Evolutionary conservation across 2,797 vertebrate species (phyloP).

Genomic region (Hirundo rustica): DNA sequence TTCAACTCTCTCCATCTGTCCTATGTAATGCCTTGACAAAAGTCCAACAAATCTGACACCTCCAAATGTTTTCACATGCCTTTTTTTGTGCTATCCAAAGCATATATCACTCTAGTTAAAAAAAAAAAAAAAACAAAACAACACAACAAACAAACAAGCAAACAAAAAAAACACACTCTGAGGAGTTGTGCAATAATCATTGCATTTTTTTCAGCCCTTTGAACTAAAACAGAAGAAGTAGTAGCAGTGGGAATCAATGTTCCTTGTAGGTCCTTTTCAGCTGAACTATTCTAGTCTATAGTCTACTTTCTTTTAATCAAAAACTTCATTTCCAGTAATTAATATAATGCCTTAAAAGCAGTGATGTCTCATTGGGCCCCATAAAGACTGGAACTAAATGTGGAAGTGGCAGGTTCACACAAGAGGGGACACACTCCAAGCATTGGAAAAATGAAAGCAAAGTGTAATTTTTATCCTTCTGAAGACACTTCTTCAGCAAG

Average conservation of each 20-base stretch:
- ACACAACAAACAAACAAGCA: no score
- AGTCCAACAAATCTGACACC: neutral
- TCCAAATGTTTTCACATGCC: neutral
- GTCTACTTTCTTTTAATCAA: neutral
- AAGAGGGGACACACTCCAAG: neutral
- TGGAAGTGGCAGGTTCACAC: neutral
- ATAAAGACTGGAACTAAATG: neutral
- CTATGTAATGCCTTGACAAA: neutral
- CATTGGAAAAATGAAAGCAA: neutral
- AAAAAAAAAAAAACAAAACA: neutral
- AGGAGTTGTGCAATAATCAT: accelerated
- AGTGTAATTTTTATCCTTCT: neutral
- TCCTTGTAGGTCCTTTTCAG: neutral
- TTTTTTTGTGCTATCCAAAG: neutral
- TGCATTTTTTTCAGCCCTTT: neutral
- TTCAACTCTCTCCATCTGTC: neutral
- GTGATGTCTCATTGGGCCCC: neutral
- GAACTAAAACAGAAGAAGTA: neutral
- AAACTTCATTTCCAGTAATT: neutral
- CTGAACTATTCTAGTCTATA: neutral
- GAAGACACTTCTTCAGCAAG: neutral
- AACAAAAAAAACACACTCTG: neutral
- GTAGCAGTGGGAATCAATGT: neutral
- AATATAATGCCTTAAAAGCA: neutral
- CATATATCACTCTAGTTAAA: neutral